phyloP scores from a whole-genome alignment of 2,888 invertebrate species.

The Diaphora mendica region DNA sequence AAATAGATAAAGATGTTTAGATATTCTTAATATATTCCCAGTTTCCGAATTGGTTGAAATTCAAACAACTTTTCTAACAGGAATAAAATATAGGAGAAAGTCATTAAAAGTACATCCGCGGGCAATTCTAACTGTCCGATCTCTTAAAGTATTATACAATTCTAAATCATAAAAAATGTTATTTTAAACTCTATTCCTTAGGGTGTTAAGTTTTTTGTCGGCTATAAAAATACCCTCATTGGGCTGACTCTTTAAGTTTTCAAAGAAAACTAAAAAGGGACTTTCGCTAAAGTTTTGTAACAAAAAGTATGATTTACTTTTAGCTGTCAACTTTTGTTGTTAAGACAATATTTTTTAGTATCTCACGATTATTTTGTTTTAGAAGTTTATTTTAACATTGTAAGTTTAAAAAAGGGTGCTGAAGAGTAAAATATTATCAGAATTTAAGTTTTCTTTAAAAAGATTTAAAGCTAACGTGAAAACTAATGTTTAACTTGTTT shows the following conservation, averaged over 20 bases:
- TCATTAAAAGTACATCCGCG: constrained; percentile 53
- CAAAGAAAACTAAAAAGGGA: constrained; percentile 49
- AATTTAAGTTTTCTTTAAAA: neutral
- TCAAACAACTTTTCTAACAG: constrained; percentile 32
- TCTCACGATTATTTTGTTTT: constrained; percentile 20
- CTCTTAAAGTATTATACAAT: constrained; percentile 43
- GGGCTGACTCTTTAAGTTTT: constrained; percentile 49
- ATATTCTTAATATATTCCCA: constrained; percentile 22
- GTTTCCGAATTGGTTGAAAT: constrained; percentile 41
- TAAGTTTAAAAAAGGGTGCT: constrained; percentile 12
- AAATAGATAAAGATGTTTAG: neutral
- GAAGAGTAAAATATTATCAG: constrained; percentile 7
- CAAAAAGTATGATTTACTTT: constrained; percentile 43
- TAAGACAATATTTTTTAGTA: constrained; percentile 37
- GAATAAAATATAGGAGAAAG: constrained; percentile 38
- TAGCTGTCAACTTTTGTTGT: constrained; percentile 36
- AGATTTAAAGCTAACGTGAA: neutral
- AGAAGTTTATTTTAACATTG: constrained; percentile 21
- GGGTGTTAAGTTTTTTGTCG: constrained; percentile 44
- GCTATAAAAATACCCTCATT: constrained; percentile 28
- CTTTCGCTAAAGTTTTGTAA: constrained; percentile 41
- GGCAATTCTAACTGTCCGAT: constrained; percentile 43
- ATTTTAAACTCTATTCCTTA: constrained; percentile 52
- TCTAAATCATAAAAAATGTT: constrained; percentile 44
- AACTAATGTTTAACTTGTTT: neutral